Conservation (phyloP, 2,797 vertebrate species). For the Enteromius mattozi region DNA sequence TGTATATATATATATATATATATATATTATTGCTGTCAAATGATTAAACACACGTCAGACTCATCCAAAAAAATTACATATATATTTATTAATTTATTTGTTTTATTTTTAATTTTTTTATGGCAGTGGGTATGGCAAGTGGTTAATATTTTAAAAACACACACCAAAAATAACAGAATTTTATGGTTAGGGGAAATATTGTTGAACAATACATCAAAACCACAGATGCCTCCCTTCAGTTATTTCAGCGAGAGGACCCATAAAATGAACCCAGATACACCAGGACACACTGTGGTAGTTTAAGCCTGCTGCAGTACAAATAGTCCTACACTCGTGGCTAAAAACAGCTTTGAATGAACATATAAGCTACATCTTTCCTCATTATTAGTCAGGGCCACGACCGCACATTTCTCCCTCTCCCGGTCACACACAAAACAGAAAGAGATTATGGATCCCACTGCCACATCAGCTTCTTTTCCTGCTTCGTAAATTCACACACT, state of each 20-base stretch:
- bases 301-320: constrained; percentile 6
- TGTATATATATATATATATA: no score
- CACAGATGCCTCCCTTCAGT: background rate
- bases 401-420: constrained; percentile 41
- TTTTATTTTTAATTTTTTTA: no score
- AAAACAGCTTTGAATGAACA: constrained; percentile 30
- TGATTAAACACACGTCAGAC: no score
- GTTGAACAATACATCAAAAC: constrained; percentile 9
- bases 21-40: no score
- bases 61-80: no score
- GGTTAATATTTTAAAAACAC: background rate
- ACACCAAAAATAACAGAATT: background rate
- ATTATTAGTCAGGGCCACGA: constrained; percentile 54
- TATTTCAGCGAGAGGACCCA: background rate
- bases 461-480: constrained; percentile 51
- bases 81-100: no score
- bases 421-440: constrained; percentile 22
- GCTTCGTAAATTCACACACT: constrained; percentile 41
- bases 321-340: constrained; percentile 12
- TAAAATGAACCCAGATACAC: constrained; percentile 20
- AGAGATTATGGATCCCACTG: constrained; percentile 44
- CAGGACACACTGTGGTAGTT: background rate
- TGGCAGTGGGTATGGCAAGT: background rate
- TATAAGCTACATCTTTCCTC: constrained; percentile 33
- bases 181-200: background rate